Evolutionary conservation across 1,140 invertebrate species (phyloP), one percentile per base, ranked within the genome.

Genomic region (Drosophila setifemur): DNA sequence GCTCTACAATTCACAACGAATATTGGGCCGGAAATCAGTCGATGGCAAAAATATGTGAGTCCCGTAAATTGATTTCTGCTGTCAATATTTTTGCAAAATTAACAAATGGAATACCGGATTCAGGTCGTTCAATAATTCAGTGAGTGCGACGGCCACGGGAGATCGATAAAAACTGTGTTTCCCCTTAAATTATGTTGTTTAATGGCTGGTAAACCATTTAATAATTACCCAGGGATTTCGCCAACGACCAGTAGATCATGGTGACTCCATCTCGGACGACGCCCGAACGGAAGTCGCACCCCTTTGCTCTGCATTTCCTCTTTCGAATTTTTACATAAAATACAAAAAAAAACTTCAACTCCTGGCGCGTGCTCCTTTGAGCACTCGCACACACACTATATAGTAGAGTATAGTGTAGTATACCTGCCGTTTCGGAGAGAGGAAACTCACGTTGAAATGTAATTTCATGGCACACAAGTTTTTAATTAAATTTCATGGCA

Each of bases 401-500:
- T n/a, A n/a, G n/a, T n/a, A n/a, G n/a, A n/a, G n/a, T n/a, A n/a
- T n/a, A n/a, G n/a, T n/a, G n/a, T n/a, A n/a, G n/a, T n/a, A n/a
- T n/a, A 50, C 8, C 33, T 7, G 53, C 18, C 63, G 33, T 73
- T 29, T 55, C 23, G 70, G n/a, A 48, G 45, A 48, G 45, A 50
- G 58, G 49, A 70, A 66, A 73, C 75, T 78, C 76, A 86, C 58
- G 75, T 76, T 78, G 82, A 86, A 86, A 87, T 87, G 82, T 86
- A 86, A 86, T 86, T 86, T 86, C 82, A 86, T 86, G 82, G 77
- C 77, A 87, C 82, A 87, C 82, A 87, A 87, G 82, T 87, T 87
- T 86, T 87, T 87, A 87, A 87, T 87, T 87, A 87, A 87, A 87
- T 87, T 82, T 87, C 76, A 87, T 83, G 79, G 79, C 70, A 83